Conservation (phyloP, 2,888 invertebrate species). For the Palloptera scutellata region DNA sequence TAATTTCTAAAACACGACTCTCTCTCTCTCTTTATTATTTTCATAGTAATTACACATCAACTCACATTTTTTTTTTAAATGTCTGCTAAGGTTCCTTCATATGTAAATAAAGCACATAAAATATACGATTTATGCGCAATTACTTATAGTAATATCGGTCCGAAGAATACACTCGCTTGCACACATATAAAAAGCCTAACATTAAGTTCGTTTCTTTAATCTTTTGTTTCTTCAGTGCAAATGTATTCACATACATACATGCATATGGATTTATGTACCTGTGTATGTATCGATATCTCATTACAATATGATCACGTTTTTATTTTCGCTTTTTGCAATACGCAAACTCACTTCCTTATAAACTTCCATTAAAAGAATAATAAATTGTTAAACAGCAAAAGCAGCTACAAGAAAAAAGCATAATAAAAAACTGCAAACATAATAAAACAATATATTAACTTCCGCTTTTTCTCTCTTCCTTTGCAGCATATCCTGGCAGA, state of each 20-base stretch:
- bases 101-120: neutral
- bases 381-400: conserved; percentile 1
- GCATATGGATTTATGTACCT: no score
- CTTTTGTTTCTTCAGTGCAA: conserved; percentile 30
- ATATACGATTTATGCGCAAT: neutral
- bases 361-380: conserved; percentile 10
- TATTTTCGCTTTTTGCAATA: neutral
- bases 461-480: conserved; percentile 33
- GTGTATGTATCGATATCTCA: neutral
- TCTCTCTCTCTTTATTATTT: neutral
- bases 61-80: neutral
- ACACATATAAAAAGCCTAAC: neutral
- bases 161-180: neutral
- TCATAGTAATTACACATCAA: conserved; percentile 7
- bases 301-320: conserved; percentile 1
- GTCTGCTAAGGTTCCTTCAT: neutral
- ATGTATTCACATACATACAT: neutral
- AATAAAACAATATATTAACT: conserved; percentile 38
- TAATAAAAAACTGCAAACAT: conserved; percentile 23
- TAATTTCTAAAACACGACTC: no score
- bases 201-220: conserved; percentile 44
- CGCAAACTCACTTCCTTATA: conserved; percentile 29
- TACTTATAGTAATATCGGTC: neutral
- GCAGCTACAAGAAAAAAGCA: neutral
- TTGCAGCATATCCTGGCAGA: conserved; percentile 61